These are phyloP conservation scores for Zygothrica quintamaculata DNA, from an alignment of 2,888 invertebrate species.

Conservation along the genomic window DNA sequence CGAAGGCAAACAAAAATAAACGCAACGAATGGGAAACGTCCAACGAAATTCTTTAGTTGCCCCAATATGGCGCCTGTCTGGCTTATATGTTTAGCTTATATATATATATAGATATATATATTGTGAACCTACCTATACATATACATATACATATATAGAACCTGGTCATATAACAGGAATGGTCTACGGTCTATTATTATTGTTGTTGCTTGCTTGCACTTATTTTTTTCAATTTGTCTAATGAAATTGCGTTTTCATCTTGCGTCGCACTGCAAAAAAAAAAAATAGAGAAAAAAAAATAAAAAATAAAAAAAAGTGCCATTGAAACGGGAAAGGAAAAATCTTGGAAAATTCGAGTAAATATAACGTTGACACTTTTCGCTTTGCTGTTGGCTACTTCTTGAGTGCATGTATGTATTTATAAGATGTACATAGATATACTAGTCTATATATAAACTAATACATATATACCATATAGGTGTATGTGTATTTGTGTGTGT, in stretches of 20 bases:
- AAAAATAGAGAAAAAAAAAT: slow-evolving; percentile 29
- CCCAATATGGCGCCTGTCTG: slow-evolving; percentile 73
- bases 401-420: slow-evolving; percentile 30
- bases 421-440: slow-evolving; percentile 19
- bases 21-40: slow-evolving; percentile 69
- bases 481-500: slow-evolving; percentile 16
- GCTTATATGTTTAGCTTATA: slow-evolving; percentile 29
- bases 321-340: slow-evolving; percentile 49
- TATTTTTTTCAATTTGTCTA: slow-evolving; percentile 83
- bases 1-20: slow-evolving; percentile 60
- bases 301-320: too few species aligned
- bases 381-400: slow-evolving; percentile 32
- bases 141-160: slow-evolving; percentile 14
- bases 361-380: slow-evolving; percentile 78
- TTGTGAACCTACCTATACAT: slow-evolving; percentile 8
- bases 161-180: slow-evolving; percentile 37
- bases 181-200: slow-evolving; percentile 32
- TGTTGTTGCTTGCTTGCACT: slow-evolving; percentile 67
- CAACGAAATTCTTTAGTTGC: slow-evolving; percentile 54
- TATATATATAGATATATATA: slow-evolving; percentile 14
- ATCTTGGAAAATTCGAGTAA: slow-evolving; percentile 76
- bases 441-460: slow-evolving; percentile 10
- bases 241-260: slow-evolving; percentile 82
- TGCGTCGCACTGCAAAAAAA: slow-evolving; percentile 51
- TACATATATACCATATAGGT: slow-evolving; percentile 9